Base-by-base conservation (phyloP, 2,113 vertebrate genomes). In the Paraplagusia blochii region DNA sequence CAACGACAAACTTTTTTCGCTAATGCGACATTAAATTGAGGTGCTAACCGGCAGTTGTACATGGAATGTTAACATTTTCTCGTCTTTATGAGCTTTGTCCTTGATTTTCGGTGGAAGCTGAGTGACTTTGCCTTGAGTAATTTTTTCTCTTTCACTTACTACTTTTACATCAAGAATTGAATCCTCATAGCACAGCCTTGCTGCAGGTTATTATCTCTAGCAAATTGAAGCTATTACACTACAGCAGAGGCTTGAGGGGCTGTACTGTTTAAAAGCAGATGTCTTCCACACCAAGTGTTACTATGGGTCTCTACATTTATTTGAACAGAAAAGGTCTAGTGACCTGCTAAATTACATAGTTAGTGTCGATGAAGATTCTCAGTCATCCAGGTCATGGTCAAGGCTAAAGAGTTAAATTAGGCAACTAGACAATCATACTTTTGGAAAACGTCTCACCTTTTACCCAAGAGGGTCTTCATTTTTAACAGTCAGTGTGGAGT, bases 41-140 rank as follows among this genome's bases (percentile, higher is more conserved):
- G 66, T 43, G 17, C 19, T 48, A 34, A 33, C 50, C 17, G 57
- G 45, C 13, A 11, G 46, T 47, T 50, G 14, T 16, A 51, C 40
- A 15, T 35, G 22, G 15, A 47, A 48, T 53, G 70, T 57, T 44
- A 57, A 43, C 36, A 56, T 45, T 57, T 17, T 16, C 39, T 35
- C 14, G 12, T 10, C 38, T 44, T 49, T 35, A 3, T 47, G 36
- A 63, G 15, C 14, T 48, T 47, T 49, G 4, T 9, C 18, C 35
- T 55, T 62, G 39, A 29, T 59, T 58, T 62, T 65, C 48, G 19
- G 29, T 9, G 9, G 18, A 16, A 43, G 51, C 40, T 60, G 59
- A 60, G 50, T 68, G 69, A 82, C 77, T 78, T 76, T 81, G 77
- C 75, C 83, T 62, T 64, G 34, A 54, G 77, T 61, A 63, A 48